These are phyloP conservation scores for Carollia perspicillata DNA, from an alignment of 2,113 vertebrate species.

Conservation along the genomic window DNA sequence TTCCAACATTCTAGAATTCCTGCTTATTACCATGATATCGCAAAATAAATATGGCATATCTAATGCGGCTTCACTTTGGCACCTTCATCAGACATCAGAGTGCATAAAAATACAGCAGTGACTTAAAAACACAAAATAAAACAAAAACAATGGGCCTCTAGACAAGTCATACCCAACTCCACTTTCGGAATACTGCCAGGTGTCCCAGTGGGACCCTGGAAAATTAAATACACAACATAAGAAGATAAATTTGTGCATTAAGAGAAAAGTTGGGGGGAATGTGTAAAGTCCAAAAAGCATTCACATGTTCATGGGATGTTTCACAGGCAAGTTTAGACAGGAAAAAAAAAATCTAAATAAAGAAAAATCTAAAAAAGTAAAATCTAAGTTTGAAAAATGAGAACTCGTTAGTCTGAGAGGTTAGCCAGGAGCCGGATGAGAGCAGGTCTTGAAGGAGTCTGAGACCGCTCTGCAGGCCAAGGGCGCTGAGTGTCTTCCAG, in stretches of 20 bases:
- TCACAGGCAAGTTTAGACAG: not conserved
- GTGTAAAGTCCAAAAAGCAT: not conserved
- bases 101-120: not conserved
- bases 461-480: not conserved
- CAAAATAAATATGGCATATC: not conserved
- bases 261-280: not conserved
- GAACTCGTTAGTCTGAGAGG: not conserved
- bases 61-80: not conserved
- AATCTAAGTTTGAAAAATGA: not conserved
- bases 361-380: not conserved
- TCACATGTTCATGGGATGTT: not conserved
- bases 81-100: not conserved
- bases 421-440: not conserved
- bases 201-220: not conserved
- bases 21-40: not conserved
- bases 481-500: not conserved
- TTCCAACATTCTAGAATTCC: not conserved
- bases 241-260: not conserved
- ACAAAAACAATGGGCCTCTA: not conserved
- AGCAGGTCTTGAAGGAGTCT: not conserved
- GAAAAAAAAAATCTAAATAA: not conserved
- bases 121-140: conserved; percentile 22
- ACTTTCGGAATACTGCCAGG: not conserved
- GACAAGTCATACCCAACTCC: not conserved
- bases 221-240: not conserved